Base-by-base conservation (phyloP, 1,140 invertebrate genomes). In the Drosophila pandora region DNA sequence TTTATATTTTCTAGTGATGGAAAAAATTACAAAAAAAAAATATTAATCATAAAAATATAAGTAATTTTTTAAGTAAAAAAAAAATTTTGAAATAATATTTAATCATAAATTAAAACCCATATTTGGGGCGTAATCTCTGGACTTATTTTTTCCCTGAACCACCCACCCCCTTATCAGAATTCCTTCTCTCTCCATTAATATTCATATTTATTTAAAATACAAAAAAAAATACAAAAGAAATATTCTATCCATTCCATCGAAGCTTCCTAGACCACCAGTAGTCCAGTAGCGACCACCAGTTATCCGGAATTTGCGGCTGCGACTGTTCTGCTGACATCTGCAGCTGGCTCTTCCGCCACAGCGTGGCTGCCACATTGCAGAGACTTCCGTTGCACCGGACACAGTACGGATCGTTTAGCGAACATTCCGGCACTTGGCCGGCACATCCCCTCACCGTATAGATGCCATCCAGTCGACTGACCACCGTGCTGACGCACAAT, bases 361-460 rank as follows among this genome's bases (percentile, higher is more conserved):
- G 10, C 5, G 83, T 87, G 28, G 91, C 71, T 21, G 61, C 55
- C 22, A 28, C 37, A 65, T 91, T 90, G 60, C 89, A 90, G 2
- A 90, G 55, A 12, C 72, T 89, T n/a, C 89, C 89, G 17, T 90
- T 85, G 48, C 89, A 90, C 1, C 84, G 84, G 0, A 85, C 76
- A 41, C 89, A 90, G 52, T 77, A 90, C 6, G 89, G 89, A 78
- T 90, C 89, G 28, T 83, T 89, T 17, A 32, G 13, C 7, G 63
- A 89, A 45, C 89, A 90, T 17, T 90, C 89, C 6, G 78, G 69
- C 23, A 90, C 89, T n/a, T 87, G 39, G 2, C 58, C 34, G 9
- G 75, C 80, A 62, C 90, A 91, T 1, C 85, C 90, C 0, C 90
- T 68, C 13, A 91, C 57, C 32, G 82, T 85, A 25, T 90, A 90